Percentiles rank a stretch among this genome's conserved stretches.
phyloP scores from a whole-genome alignment of 64 coral and sea anemone species.

The Montipora capricornis region DNA sequence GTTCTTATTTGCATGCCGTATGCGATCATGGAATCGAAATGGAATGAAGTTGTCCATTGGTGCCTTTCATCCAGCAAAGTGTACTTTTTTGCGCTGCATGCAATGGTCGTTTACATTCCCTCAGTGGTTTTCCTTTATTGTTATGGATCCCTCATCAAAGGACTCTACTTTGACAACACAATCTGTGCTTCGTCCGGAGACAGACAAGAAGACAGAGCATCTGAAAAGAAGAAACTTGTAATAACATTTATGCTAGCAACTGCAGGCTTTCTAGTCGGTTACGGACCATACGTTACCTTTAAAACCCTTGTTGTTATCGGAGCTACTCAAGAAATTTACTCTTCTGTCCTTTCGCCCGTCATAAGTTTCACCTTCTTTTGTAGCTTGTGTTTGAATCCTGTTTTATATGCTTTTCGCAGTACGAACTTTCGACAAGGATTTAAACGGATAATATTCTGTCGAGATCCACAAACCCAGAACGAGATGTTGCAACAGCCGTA shows the following conservation, averaged over 20 bases:
- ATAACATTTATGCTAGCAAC: background rate
- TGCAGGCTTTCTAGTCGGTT: background rate
- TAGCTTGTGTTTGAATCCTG: no score
- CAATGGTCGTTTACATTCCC: background rate
- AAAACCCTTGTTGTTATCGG: background rate
- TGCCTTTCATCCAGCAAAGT: no score
- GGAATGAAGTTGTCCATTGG: no score
- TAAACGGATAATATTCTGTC: no score
- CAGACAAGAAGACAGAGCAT: background rate
- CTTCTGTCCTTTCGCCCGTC: background rate
- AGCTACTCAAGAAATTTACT: background rate
- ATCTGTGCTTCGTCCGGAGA: background rate
- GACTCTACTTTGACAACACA: constrained; percentile 44
- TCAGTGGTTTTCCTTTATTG: constrained; percentile 14
- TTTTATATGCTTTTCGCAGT: no score
- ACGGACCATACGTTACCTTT: background rate
- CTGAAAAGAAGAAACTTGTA: constrained; percentile 24
- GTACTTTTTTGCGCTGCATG: no score
- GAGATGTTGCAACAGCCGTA: no score
- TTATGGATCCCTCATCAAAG: constrained; percentile 55
- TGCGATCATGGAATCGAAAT: no score
- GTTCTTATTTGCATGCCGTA: background rate
- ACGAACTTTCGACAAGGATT: no score
- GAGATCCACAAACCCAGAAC: no score
- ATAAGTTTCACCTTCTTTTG: no score